Percentiles rank a stretch among this genome's conserved stretches.
phyloP scores from a whole-genome alignment of 2,888 invertebrate species.

The Apeira syringaria region DNA sequence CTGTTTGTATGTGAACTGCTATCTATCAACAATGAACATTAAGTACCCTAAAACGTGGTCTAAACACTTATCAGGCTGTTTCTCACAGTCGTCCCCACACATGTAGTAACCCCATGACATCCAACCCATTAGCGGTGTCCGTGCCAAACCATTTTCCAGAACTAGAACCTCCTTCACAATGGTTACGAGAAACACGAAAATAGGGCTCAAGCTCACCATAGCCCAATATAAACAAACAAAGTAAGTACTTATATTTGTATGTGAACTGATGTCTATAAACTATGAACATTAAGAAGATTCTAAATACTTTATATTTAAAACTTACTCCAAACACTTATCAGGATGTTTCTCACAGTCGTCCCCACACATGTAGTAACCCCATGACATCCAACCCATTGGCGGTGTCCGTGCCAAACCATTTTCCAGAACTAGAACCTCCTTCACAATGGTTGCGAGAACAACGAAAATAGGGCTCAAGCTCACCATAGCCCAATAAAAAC shows the following conservation, averaged over 20 bases:
- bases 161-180: constrained; percentile 45
- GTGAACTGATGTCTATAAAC: too few relatives aligned
- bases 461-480: constrained; percentile 18
- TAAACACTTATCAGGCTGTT: constrained; percentile 85
- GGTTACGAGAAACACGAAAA: constrained; percentile 29
- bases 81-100: constrained; percentile 84
- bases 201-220: too few relatives aligned
- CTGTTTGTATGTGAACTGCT: too few relatives aligned
- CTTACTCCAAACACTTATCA: constrained; percentile 85
- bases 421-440: constrained; percentile 64
- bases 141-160: constrained; percentile 86
- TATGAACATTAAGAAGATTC: too few relatives aligned
- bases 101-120: constrained; percentile 88
- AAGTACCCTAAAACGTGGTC: constrained; percentile 81
- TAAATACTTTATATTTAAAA: too few relatives aligned
- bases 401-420: constrained; percentile 87
- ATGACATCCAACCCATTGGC: constrained; percentile 90
- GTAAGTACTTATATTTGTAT: too few relatives aligned
- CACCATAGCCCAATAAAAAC: constrained; percentile 8
- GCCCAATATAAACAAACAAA: too few relatives aligned
- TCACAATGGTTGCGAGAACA: constrained; percentile 34
- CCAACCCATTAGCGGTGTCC: constrained; percentile 89
- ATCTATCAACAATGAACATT: too few relatives aligned
- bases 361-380: constrained; percentile 87
- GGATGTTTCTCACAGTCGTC: constrained; percentile 84